Evolutionary conservation across 2,888 invertebrate genomes (phyloP).

Genomic region (Diaperis boleti): DNA sequence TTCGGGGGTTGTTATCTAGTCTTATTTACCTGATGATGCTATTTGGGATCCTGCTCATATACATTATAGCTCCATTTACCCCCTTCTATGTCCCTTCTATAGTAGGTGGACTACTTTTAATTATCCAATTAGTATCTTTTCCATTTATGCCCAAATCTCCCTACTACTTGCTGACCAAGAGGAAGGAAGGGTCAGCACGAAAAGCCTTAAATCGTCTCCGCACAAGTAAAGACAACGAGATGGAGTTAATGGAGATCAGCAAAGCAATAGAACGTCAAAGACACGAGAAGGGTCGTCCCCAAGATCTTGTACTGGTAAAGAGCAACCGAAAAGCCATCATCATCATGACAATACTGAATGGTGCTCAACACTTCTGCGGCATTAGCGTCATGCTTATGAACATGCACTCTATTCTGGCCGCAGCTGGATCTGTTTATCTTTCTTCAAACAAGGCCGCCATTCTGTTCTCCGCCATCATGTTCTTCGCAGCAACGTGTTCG

Average conservation of each 20-base stretch:
- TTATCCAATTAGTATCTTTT: constrained; percentile 58
- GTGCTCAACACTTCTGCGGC: constrained; percentile 62
- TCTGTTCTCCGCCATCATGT: constrained; percentile 61
- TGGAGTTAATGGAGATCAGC: constrained; percentile 60
- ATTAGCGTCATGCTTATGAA: constrained; percentile 65
- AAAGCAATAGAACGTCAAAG: constrained; percentile 60
- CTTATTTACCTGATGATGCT: constrained; percentile 63
- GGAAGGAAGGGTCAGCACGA: constrained; percentile 56
- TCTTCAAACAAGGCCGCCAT: constrained; percentile 59
- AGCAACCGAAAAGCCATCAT: constrained; percentile 62
- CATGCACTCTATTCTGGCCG: constrained; percentile 60
- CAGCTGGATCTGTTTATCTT: constrained; percentile 60
- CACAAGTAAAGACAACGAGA: constrained; percentile 53
- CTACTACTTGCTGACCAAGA: constrained; percentile 59
- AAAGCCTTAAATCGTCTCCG: constrained; percentile 57
- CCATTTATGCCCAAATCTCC: constrained; percentile 64
- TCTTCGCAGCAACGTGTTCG: constrained; percentile 57
- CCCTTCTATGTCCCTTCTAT: constrained; percentile 59
- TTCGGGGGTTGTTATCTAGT: constrained; percentile 62
- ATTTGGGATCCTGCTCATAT: constrained; percentile 60
- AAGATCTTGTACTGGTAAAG: constrained; percentile 59
- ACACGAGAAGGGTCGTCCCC: constrained; percentile 58
- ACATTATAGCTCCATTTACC: constrained; percentile 57
- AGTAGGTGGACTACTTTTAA: constrained; percentile 57
- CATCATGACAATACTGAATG: constrained; percentile 62